Percentiles rank a stretch among this genome's conserved stretches.
phyloP scores from a whole-genome alignment of 53 echinoderm and acorn worm species.

The Actinopyga echinites region DNA sequence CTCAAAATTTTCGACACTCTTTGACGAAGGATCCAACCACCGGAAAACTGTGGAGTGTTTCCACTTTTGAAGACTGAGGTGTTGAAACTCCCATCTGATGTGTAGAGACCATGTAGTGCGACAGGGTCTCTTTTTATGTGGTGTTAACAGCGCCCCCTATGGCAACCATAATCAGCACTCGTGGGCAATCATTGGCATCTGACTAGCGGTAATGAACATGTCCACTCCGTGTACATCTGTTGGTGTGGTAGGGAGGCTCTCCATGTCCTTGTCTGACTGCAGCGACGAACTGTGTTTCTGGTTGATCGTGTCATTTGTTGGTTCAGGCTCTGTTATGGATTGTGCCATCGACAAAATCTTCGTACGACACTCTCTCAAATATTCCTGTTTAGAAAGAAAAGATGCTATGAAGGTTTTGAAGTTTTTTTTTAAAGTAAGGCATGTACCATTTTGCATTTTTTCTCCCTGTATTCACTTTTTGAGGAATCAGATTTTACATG shows the following conservation, averaged over 20 bases:
- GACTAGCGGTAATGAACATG: slow-evolving; percentile 27
- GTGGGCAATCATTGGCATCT: not conserved
- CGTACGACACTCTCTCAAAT: not conserved
- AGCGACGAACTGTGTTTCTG: not conserved
- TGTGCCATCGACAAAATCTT: slow-evolving; percentile 16
- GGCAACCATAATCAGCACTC: not conserved
- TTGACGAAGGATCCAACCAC: too few species aligned
- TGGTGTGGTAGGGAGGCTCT: slow-evolving; percentile 20
- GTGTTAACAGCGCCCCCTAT: not conserved
- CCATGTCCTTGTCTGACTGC: not conserved
- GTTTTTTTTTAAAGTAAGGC: not conserved
- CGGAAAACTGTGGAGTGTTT: too few species aligned
- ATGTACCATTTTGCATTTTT: not conserved
- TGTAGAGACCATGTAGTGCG: too few species aligned
- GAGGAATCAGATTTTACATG: too few species aligned
- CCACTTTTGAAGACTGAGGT: too few species aligned
- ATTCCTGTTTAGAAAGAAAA: slow-evolving; percentile 10
- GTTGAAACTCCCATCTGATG: too few species aligned
- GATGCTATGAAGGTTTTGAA: not conserved
- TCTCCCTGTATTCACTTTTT: not conserved
- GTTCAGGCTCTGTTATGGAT: slow-evolving; percentile 6
- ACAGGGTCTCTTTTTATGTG: not conserved
- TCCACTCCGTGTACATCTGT: slow-evolving; percentile 25
- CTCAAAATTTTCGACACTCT: too few species aligned
- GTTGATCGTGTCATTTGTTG: not conserved